Conservation (phyloP, 2,113 vertebrate genomes). For the Thermophis baileyi region DNA sequence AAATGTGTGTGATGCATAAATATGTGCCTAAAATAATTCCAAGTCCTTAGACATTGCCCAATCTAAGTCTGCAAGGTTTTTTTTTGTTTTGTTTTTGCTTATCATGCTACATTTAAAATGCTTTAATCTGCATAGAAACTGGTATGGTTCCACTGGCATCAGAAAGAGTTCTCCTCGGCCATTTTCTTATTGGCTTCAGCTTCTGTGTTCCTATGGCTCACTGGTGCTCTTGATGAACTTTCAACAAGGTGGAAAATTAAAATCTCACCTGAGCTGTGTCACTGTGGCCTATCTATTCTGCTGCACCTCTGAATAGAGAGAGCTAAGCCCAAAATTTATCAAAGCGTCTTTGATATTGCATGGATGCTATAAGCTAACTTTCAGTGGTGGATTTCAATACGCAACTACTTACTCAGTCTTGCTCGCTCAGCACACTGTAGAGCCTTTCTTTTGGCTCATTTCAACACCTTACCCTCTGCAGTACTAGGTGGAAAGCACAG, state of each 20-base stretch:
- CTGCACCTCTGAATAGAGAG: not conserved
- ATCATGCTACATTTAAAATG: not conserved
- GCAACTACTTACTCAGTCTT: not conserved
- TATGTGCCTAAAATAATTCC: not conserved
- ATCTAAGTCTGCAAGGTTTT: not conserved
- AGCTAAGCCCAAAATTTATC: not conserved
- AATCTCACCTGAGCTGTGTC: not conserved
- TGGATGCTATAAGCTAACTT: not conserved
- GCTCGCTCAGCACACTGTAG: not conserved
- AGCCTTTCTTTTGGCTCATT: not conserved
- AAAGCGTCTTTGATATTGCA: not conserved
- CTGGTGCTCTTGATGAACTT: not conserved
- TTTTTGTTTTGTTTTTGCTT: not conserved
- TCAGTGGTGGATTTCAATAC: not conserved
- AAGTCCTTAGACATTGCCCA: not conserved
- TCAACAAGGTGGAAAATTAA: not conserved
- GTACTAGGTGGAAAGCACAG: not conserved
- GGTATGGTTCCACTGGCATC: not conserved
- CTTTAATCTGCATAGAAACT: not conserved
- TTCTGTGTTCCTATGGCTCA: not conserved
- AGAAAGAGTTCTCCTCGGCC: not conserved
- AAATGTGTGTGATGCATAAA: not conserved
- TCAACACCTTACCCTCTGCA: not conserved
- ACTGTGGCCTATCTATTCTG: not conserved
- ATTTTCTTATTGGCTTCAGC: not conserved